Base-by-base conservation (phyloP, 2,888 invertebrate genomes). In the Phania funesta region DNA sequence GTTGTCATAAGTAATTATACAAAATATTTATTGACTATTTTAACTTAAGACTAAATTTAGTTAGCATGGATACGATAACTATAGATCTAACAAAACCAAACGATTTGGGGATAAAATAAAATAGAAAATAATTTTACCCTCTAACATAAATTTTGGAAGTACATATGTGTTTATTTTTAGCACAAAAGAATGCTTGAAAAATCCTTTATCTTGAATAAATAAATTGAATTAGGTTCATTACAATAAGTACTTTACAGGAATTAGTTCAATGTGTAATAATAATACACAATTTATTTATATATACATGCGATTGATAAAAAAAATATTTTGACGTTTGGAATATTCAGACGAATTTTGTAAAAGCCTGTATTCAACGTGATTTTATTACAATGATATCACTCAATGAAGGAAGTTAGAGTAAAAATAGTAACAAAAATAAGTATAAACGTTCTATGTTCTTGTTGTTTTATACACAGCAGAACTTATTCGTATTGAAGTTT, bases 1-100 rank as follows among this genome's bases (percentile, higher is more conserved):
- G n/a, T 70, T 70, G 35, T 70, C 24, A 62, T 54, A 62, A 70
- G 46, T 71, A 58, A 32, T 46, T 71, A 64, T 78, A 78, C 77
- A 78, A 78, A 78, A 78, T 64, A 41, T 78, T 78, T 78, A 78
- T 78, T 78, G 50, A 56, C 70, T 78, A 78, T 71, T 70, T 77
- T 8, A 77, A 78, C 77, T 78, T 78, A 78, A n/a, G 16, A 41
- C 70, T 78, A 71, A 64, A 78, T 44, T 77, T 54, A 77, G 48
- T 54, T 44, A 68, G 52, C 60, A 76, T 58, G 60, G 32, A 60
- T 52, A 68, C 24, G 20, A 46, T 52, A 38, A 52, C 13, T 71
- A 77, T 32, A 58, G 41, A 46, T 48, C 24, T 62, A 56, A 20
- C 48, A 44, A 26, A 67, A 70, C 38, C 8, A 38, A 71, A 38